These are phyloP conservation scores for Thaumetopoea pityocampa DNA, from an alignment of 1,140 invertebrate genomes.

Conservation along the genomic window DNA sequence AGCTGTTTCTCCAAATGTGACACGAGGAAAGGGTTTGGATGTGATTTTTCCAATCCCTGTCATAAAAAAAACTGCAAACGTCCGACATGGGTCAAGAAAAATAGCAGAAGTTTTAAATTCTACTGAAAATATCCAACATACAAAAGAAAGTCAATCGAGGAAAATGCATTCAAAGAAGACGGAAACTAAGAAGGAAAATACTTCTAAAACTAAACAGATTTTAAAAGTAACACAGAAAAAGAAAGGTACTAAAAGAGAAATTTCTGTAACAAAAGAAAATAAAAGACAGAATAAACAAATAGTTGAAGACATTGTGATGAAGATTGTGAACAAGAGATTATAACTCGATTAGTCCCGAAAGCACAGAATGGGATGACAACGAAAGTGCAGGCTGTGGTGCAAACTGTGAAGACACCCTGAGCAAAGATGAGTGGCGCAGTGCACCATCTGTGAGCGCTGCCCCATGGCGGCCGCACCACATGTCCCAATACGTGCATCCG, in stretches of 20 bases:
- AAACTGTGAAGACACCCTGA: slow-evolving; percentile 2
- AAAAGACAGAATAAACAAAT: neutral
- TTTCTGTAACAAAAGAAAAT: slow-evolving; percentile 2
- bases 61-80: slow-evolving; percentile 1
- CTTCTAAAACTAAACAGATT: too few species aligned
- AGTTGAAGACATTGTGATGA: slow-evolving; percentile 1
- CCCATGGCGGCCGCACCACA: neutral
- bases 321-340: slow-evolving; percentile 6
- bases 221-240: too few species aligned
- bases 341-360: slow-evolving; percentile 5
- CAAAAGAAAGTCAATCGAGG: slow-evolving; percentile 1
- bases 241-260: too few species aligned
- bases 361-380: slow-evolving; percentile 1
- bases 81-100: slow-evolving; percentile 2
- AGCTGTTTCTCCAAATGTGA: slow-evolving; percentile 2
- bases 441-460: slow-evolving; percentile 3
- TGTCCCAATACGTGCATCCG: slow-evolving; percentile 2
- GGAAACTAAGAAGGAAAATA: slow-evolving; percentile 1
- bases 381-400: slow-evolving; percentile 7
- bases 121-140: slow-evolving; percentile 3
- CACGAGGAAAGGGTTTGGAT: slow-evolving; percentile 1
- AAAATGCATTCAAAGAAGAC: slow-evolving; percentile 4
- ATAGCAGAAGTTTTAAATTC: slow-evolving; percentile 1
- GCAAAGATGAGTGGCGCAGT: slow-evolving; percentile 2
- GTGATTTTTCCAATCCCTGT: slow-evolving; percentile 1